Evolutionary conservation across 2,113 vertebrate genomes (phyloP), one percentile per base, ranked within the genome.

Genomic region (Eulemur macaco): DNA sequence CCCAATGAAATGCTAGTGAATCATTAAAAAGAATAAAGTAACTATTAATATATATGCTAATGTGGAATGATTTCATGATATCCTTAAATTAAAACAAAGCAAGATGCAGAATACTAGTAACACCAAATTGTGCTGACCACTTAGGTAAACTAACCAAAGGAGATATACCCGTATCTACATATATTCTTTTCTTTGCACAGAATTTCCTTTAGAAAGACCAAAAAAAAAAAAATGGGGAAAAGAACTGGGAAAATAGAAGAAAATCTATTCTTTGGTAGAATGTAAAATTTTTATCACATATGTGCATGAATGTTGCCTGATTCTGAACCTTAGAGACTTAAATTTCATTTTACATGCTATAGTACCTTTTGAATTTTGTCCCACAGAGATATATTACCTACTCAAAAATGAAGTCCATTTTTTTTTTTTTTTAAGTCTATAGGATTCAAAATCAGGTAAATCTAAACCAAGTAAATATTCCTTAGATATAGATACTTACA

Each of bases 121-220:
- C 9, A 47, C 6, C 56, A 81, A 71, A 68, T 83, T 60, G 54
- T 73, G n/a, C 78, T 56, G 34, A 90, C 66, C 39, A 45, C n/a
- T 88, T 78, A 66, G 0, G 1, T 63, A 87, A 94, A 69, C 76
- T 73, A 86, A 87, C 69, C 78, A 89, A 87, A 63, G 69, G 9
- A 12, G 21, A 37, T n/a, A 50, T 54, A 14, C n/a, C 63, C 81
- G 3, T 58, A 34, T 54, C 39, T 86, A 74, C 45, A n/a, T 34
- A 29, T 42, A 42, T 91, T 31, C n/a, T 68, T 89, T 78, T 25
- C 39, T 31, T 83, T 29, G 27, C 23, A 50, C 25, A 76, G 29
- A 42, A 58, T 95, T 95, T 91, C 85, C 80, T 89, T 82, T 73
- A 42, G 91, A 71, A 96, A 83, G 31, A 18, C 21, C 9, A 17